These are phyloP conservation scores for Drosophila ficusphila DNA, from an alignment of 1,140 invertebrate genomes.

Conservation along the genomic window DNA sequence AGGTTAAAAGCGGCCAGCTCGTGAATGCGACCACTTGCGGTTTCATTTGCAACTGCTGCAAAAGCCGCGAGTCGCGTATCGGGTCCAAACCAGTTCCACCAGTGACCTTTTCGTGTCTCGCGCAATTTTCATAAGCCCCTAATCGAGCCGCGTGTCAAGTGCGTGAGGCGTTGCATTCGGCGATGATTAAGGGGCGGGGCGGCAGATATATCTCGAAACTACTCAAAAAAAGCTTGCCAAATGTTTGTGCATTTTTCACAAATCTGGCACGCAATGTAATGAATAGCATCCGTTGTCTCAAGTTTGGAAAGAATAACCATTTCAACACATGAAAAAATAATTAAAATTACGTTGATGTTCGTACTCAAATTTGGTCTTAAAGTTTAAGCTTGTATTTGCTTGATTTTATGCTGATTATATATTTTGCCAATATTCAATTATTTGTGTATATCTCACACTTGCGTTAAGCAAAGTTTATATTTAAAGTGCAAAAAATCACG, in stretches of 20 bases:
- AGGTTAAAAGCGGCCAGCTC: slow-evolving; percentile 63
- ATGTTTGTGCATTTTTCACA: slow-evolving; percentile 40
- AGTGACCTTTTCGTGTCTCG: slow-evolving; percentile 70
- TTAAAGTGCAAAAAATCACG: not conserved
- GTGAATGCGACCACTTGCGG: slow-evolving; percentile 56
- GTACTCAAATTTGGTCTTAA: too few relatives aligned
- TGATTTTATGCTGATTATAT: not conserved
- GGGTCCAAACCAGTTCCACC: slow-evolving; percentile 62
- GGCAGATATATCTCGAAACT: slow-evolving; percentile 8
- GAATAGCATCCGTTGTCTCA: slow-evolving; percentile 26
- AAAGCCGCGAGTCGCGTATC: slow-evolving; percentile 38
- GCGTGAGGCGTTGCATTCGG: slow-evolving; percentile 44
- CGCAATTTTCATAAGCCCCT: slow-evolving; percentile 65
- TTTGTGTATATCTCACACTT: too few relatives aligned
- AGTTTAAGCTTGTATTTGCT: too few relatives aligned
- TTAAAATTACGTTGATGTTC: too few relatives aligned
- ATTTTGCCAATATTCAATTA: too few relatives aligned
- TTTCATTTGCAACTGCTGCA: slow-evolving; percentile 28
- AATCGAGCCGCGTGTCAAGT: slow-evolving; percentile 66
- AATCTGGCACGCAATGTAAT: slow-evolving; percentile 51
- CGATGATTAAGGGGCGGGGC: slow-evolving; percentile 24
- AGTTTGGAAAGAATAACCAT: not conserved
- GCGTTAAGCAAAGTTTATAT: too few relatives aligned
- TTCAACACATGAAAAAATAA: not conserved
- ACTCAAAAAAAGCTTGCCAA: slow-evolving; percentile 33